These are phyloP conservation scores for Dasyornis broadbenti DNA, from an alignment of 2,113 vertebrate species.

Conservation along the genomic window DNA sequence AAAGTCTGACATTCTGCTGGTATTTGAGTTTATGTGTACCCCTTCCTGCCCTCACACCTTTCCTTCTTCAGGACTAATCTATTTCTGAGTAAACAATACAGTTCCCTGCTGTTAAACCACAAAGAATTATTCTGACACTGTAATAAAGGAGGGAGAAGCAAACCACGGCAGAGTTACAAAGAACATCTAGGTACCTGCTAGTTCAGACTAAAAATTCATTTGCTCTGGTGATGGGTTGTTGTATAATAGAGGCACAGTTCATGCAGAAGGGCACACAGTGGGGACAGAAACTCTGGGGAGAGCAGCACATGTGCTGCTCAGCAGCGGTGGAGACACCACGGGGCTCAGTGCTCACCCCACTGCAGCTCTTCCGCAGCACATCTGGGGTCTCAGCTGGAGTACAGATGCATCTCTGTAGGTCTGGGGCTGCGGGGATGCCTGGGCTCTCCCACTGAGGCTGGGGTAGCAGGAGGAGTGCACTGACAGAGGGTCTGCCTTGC, in stretches of 20 bases:
- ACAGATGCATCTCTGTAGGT: not conserved
- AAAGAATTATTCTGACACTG: not conserved
- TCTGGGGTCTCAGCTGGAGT: accelerated
- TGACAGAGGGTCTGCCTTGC: not conserved
- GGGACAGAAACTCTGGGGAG: not conserved
- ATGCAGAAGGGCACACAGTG: not conserved
- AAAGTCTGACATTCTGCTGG: not conserved
- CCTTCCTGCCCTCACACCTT: not conserved
- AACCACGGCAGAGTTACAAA: not conserved
- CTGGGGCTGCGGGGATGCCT: not conserved
- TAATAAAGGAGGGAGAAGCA: not conserved
- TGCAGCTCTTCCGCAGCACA: not conserved
- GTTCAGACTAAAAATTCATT: not conserved
- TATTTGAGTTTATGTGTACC: not conserved
- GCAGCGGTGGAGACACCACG: not conserved
- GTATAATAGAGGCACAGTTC: not conserved
- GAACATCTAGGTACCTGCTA: not conserved
- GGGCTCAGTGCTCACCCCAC: not conserved
- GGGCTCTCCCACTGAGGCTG: not conserved
- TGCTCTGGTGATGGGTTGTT: not conserved
- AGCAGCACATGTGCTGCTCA: not conserved
- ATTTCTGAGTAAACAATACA: not conserved
- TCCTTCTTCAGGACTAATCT: not conserved
- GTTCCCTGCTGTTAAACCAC: not conserved
- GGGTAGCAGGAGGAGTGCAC: not conserved